These are phyloP conservation scores for Drosophila sp. DNA, from an alignment of 1,140 invertebrate species.

Conservation along the genomic window DNA sequence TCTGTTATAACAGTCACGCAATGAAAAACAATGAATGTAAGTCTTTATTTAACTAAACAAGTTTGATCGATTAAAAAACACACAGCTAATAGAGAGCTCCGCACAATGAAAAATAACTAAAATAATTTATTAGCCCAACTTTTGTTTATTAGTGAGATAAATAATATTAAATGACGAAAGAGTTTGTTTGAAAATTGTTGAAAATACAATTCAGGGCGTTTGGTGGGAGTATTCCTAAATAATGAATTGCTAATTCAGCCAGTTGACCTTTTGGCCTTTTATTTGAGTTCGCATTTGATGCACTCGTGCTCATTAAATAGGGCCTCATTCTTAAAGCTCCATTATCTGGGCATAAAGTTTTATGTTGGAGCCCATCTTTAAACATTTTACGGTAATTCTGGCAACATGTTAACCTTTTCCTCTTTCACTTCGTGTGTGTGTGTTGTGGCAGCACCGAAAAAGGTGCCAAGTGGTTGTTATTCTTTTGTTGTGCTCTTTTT, in stretches of 20 bases:
- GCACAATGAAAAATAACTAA: too few species aligned
- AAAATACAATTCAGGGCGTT: too few species aligned
- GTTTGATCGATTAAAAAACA: too few species aligned
- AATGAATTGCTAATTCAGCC: slow-evolving; percentile 4
- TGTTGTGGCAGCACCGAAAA: slow-evolving; percentile 1
- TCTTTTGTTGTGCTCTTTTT: slow-evolving; percentile 26
- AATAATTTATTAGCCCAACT: too few species aligned
- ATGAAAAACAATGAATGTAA: too few species aligned
- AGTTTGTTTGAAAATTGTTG: too few species aligned
- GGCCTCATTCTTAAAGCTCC: slow-evolving; percentile 27
- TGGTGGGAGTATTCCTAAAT: slow-evolving; percentile 5
- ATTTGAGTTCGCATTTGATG: slow-evolving; percentile 16
- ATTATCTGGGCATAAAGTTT: slow-evolving; percentile 62
- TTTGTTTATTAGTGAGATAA: too few species aligned
- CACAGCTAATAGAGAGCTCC: too few species aligned
- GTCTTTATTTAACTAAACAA: too few species aligned
- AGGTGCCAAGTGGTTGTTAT: slow-evolving; percentile 54
- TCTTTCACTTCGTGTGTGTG: not conserved
- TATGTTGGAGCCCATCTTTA: slow-evolving; percentile 51
- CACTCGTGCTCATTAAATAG: slow-evolving; percentile 38
- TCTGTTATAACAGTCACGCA: too few species aligned
- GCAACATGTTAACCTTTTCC: slow-evolving; percentile 60
- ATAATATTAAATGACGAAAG: too few species aligned
- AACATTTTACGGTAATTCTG: slow-evolving; percentile 56
- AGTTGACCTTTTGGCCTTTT: slow-evolving; percentile 25